phyloP scores from a whole-genome alignment of 1,140 invertebrate genomes.

The Philaenus spumarius region DNA sequence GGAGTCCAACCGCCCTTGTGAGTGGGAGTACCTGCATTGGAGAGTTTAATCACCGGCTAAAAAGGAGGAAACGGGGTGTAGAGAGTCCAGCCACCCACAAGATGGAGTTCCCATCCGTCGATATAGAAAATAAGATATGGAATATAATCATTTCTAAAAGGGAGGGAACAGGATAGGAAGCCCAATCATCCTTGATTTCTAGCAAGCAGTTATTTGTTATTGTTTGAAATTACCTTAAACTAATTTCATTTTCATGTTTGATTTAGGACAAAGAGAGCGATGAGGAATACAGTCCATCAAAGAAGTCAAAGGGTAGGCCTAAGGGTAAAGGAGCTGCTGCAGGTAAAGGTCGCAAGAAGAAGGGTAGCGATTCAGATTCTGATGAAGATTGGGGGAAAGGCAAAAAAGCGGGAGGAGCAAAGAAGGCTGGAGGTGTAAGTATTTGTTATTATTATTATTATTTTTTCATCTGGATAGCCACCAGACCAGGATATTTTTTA shows the following conservation, averaged over 20 bases:
- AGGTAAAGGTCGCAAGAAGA: constrained; percentile 49
- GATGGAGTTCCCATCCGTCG: not conserved
- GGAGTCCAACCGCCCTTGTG: too few species aligned
- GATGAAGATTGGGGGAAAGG: constrained; percentile 69
- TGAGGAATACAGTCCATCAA: constrained; percentile 61
- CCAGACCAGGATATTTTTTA: too few species aligned
- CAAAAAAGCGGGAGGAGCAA: constrained; percentile 43
- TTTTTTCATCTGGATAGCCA: too few species aligned
- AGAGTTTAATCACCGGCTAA: too few species aligned
- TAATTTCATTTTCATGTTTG: not conserved
- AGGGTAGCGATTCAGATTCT: constrained; percentile 64
- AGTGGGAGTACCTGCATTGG: too few species aligned
- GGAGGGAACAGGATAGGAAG: not conserved
- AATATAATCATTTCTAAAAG: not conserved
- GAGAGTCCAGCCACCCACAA: too few species aligned
- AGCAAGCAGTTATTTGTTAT: not conserved
- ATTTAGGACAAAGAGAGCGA: constrained; percentile 51
- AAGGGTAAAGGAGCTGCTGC: constrained; percentile 41
- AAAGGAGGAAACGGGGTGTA: too few species aligned
- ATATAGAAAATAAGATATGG: not conserved
- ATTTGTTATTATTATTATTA: too few species aligned
- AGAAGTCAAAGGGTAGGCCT: constrained; percentile 43
- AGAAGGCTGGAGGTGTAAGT: constrained; percentile 36
- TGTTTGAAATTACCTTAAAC: not conserved
- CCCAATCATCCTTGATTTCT: not conserved